Base-by-base conservation (phyloP, 2,113 vertebrate species). In the Dromiciops gliroides region DNA sequence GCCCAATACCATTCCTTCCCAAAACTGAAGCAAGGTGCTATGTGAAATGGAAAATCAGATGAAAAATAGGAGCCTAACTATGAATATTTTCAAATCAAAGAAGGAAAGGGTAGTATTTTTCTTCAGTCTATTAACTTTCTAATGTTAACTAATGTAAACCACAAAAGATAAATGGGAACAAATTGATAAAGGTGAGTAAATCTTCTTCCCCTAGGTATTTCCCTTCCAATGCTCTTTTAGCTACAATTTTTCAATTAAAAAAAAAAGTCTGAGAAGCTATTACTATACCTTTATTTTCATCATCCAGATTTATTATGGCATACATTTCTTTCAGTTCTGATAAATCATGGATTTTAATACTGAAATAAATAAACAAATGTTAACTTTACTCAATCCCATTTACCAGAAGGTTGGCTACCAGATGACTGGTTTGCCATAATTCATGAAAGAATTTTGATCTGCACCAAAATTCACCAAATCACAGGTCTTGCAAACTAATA, bases 281-380 rank as follows among this genome's bases (percentile, higher is more conserved):
- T 89, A 89, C 90, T 93, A 89, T 98, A 99, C 99, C 99, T 99
- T 99, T 99, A 75, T 98, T 99, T 98, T 99, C 99, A 97, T 99
- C 99, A 95, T 99, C 99, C 97, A 99, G 97, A 26, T 98, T 99
- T 97, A 99, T 98, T 92, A 99, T 99, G 51, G 98, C 99, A 97
- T 99, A 99, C 98, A 99, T 99, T 94, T 99, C 99, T 96, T 99
- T 99, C 89, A 99, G 98, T 95, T 99, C 99, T 94, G 99, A 98
- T 97, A 99, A 98, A 95, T 99, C 99, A 48, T 99, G 99, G 97
- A 99, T 99, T 98, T 99, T 99, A 94, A 99, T 98, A 97, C 99
- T 99, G 97, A 60, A 98, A 98, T 11, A 96, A 96, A 98, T 22
- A 98, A 91, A 97, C 48, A 96, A 93, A 60, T 19, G 96, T 56